These are phyloP conservation scores for Masnerella sp. DNA, from an alignment of 2,888 invertebrate species.

Conservation along the genomic window DNA sequence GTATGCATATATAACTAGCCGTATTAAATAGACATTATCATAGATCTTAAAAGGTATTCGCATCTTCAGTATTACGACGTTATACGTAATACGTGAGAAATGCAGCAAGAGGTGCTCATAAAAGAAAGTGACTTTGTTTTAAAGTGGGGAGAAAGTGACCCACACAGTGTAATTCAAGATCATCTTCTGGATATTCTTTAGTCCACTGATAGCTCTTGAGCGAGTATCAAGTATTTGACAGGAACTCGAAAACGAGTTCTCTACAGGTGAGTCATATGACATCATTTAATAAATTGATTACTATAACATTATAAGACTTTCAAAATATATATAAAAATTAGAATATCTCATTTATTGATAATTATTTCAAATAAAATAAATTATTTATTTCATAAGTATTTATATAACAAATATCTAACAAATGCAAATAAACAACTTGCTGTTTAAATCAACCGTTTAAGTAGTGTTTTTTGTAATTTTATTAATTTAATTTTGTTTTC, in stretches of 20 bases:
- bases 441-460: no score
- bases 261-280: slow-evolving; percentile 8
- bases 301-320: no score
- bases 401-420: no score
- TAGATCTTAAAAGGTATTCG: slow-evolving; percentile 16
- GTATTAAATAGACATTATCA: background rate
- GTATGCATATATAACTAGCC: no score
- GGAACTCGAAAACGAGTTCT: slow-evolving; percentile 11
- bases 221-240: slow-evolving; percentile 15
- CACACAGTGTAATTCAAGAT: slow-evolving; percentile 61
- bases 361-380: no score
- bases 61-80: slow-evolving; percentile 38
- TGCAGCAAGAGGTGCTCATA: slow-evolving; percentile 34
- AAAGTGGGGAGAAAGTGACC: slow-evolving; percentile 72
- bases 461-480: no score
- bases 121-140: slow-evolving; percentile 71
- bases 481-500: no score
- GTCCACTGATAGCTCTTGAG: slow-evolving; percentile 36
- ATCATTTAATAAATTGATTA: background rate
- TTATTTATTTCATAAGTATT: no score
- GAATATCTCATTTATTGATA: no score
- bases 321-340: no score
- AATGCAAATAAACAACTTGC: no score
- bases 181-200: slow-evolving; percentile 45
- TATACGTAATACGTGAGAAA: slow-evolving; percentile 43